These are phyloP conservation scores for Scaptomyza montana DNA, from an alignment of 1,140 invertebrate genomes.

Conservation along the genomic window DNA sequence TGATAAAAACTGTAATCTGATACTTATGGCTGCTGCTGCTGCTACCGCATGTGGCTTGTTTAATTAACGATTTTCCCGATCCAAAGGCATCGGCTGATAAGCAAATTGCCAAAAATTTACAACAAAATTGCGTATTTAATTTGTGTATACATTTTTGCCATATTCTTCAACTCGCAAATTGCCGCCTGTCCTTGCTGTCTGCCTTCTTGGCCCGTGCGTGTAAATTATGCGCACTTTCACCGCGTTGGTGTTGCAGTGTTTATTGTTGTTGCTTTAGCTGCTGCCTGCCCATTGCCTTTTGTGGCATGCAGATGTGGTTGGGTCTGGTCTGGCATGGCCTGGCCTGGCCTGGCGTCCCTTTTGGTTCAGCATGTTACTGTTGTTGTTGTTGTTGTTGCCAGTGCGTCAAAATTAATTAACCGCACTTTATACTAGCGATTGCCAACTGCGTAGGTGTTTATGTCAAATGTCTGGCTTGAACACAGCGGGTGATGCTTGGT, in stretches of 20 bases:
- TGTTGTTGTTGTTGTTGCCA: constrained; percentile 41
- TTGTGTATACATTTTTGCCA: constrained; percentile 48
- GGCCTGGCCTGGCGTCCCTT: constrained; percentile 41
- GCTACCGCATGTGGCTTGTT: constrained; percentile 75
- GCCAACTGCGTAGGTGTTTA: constrained; percentile 60
- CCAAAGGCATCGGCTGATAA: constrained; percentile 55
- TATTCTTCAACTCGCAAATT: not conserved
- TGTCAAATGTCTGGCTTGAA: constrained; percentile 34
- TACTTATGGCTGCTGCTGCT: constrained; percentile 28
- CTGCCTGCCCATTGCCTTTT: constrained; percentile 20
- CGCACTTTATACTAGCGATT: constrained; percentile 39
- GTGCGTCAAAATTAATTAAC: constrained; percentile 80
- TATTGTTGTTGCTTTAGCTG: not conserved
- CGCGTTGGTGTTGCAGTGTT: constrained; percentile 39
- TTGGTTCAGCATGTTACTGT: constrained; percentile 40
- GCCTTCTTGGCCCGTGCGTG: constrained; percentile 52
- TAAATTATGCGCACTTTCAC: constrained; percentile 81
- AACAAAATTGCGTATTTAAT: constrained; percentile 66
- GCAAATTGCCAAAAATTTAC: constrained; percentile 68
- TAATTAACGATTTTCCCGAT: constrained; percentile 57
- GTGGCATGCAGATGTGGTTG: constrained; percentile 15
- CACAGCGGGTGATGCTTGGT: not conserved
- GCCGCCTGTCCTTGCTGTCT: constrained; percentile 11
- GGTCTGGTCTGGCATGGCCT: not conserved
- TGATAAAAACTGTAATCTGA: constrained; percentile 51